Evolutionary conservation across 37 sponge, comb jelly and placozoan genomes (phyloP), one percentile per base, ranked within the genome.

Genomic region (Tethya wilhelma): DNA sequence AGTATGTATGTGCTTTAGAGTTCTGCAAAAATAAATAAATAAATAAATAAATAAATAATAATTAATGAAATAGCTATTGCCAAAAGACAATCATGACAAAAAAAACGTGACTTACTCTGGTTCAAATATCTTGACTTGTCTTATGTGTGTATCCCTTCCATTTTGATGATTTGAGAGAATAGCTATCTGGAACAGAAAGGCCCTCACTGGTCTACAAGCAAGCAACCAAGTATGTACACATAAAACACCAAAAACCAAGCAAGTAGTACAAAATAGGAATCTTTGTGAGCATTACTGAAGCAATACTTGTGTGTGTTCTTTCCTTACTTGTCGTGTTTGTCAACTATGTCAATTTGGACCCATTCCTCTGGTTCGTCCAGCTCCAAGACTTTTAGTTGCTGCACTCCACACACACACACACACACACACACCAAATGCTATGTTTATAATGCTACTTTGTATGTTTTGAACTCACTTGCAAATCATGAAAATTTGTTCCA

Each of bases 141-240:
- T 34, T 12, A 98, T 67, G 59, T 96, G 99, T 0, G 94, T 91
- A 63, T 98, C 96, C 37, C 99, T 73, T 4, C 99, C 99, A 76
- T 91, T 98, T 79, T 96, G 99, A 55, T 98, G 99, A 69, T 98
- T 98, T n/a, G 87, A 67, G 19, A 94, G 44, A 2, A 98, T 82
- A 20, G 77, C 78, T 25, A 98, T 67, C 79, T 95, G 93, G 33
- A 93, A 64, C 1, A 89, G 62, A 74, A 96, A 96, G n/a, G 84
- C 96, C 28, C 44, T 87, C 14, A 83, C 57, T 31, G 88, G 81
- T 55, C 92, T 92, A 28, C n/a, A n/a, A 7, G 36, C 65, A 64
- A 34, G 37, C 32, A 64, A 64, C 31, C 28, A 58, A 38, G 9
- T 25, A 14, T 5, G 28, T 69, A 29, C 1, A 28, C 2, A 31